Base-by-base conservation (phyloP, 2,113 vertebrate genomes). In the Lasiurus borealis region DNA sequence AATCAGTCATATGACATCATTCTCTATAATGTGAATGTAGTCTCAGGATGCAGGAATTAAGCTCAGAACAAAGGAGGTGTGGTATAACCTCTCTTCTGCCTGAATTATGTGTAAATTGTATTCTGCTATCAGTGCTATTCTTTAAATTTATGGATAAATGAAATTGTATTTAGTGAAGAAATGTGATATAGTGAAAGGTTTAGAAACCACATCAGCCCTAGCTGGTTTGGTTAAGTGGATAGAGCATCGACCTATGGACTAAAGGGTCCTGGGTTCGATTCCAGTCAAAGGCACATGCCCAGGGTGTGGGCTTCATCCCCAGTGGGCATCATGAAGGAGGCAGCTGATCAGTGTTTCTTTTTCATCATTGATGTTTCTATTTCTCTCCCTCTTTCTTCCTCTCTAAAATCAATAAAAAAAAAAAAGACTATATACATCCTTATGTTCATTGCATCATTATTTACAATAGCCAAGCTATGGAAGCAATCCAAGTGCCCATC, bases 1-100 rank as follows among this genome's bases (percentile, higher is more conserved):
- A 91, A 34, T 91, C 59, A 81, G 3, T 90, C 50, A 62, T 50
- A 57, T 44, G n/a, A 62, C 73, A 72, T 83, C 54, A 80, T 66
- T 95, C 27, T 81, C 50, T 48, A 27, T 62, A 88, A 71, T n/a
- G 72, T 92, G 34, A 94, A 84, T 50, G 34, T 36, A 76, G 52
- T 88, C 27, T 59, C 64, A 81, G 59, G 52, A 90, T 76, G 23
- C 27, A 31, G 44, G 25, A 64, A 91, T 93, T 90, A 90, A 95
- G 59, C 36, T 62, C 50, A 94, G 66, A 76, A 94, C 31, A 90
- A 94, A 87, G 54, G n/a, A 85, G 21, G 19, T 50, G 59, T 62
- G 7, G 71, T 87, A 14, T 31, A 7, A 25, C 34, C 87, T 92
- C 34, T 78, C 16, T 31, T 83, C 69, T 46, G 48, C 44, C 50